Conservation (phyloP, 2,113 vertebrate genomes). For the Phylloscopus whistleri region DNA sequence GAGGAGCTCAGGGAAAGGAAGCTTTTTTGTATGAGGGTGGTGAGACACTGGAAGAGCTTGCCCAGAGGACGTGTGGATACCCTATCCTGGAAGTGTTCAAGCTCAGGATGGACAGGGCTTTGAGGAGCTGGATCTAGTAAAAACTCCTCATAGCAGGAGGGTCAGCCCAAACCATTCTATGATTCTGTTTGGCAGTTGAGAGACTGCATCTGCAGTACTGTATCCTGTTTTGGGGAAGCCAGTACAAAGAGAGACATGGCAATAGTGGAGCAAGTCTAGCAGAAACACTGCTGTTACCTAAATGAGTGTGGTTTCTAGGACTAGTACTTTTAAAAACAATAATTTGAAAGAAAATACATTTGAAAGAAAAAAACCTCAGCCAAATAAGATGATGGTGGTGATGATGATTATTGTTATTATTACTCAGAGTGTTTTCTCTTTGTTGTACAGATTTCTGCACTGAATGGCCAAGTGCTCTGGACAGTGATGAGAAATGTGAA, state of each 20-base stretch:
- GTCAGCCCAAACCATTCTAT: background rate
- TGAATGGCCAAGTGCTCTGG: conserved; percentile 86
- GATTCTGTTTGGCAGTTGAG: background rate
- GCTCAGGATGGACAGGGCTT: background rate
- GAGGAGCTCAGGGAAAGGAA: background rate
- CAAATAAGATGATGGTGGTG: background rate
- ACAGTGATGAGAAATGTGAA: conserved; percentile 82
- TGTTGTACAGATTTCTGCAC: conserved; percentile 87
- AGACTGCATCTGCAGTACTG: background rate
- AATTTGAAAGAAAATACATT: background rate
- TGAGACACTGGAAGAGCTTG: background rate
- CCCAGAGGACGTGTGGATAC: background rate
- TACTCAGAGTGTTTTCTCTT: background rate
- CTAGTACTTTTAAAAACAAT: background rate
- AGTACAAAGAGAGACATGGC: background rate
- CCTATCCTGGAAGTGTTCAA: background rate
- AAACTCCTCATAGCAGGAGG: background rate
- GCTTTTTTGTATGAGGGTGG: background rate
- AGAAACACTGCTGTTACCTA: background rate
- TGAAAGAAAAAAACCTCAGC: background rate
- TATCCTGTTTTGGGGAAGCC: background rate
- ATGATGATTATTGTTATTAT: background rate
- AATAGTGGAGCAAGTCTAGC: background rate
- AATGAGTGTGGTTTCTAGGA: background rate
- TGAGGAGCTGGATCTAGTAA: background rate